These are phyloP conservation scores for Pseudochaenichthys georgianus DNA, from an alignment of 2,797 vertebrate genomes.

Conservation along the genomic window DNA sequence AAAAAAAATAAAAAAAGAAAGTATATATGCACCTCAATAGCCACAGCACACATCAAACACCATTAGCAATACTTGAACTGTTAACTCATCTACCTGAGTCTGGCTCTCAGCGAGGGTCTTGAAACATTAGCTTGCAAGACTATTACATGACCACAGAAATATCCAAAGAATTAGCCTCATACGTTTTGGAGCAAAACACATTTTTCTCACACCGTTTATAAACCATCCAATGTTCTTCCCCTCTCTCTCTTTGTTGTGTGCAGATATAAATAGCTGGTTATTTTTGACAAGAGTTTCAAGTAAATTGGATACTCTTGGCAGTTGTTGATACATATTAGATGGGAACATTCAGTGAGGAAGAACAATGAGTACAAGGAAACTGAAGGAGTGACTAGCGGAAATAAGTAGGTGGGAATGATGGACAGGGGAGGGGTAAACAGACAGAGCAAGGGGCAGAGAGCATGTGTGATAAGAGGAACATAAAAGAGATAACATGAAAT, in stretches of 20 bases:
- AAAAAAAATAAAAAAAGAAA: too few species aligned
- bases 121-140: neutral
- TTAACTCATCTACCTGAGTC: neutral
- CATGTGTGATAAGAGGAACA: slow-evolving; percentile 26
- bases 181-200: neutral
- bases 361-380: slow-evolving; percentile 18
- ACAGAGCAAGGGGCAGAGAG: slow-evolving; percentile 39
- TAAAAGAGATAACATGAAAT: slow-evolving; percentile 28
- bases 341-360: slow-evolving; percentile 47
- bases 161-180: neutral
- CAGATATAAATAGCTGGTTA: slow-evolving; percentile 30
- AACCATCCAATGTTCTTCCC: neutral
- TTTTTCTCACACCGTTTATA: slow-evolving; percentile 18
- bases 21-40: neutral
- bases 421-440: slow-evolving; percentile 16
- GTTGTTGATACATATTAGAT: slow-evolving; percentile 59
- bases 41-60: neutral
- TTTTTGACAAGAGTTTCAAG: slow-evolving; percentile 36
- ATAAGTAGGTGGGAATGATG: slow-evolving; percentile 28
- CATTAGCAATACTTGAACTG: neutral
- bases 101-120: neutral
- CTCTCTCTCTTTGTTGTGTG: slow-evolving; percentile 24
- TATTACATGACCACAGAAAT: neutral
- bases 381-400: slow-evolving; percentile 37
- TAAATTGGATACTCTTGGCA: slow-evolving; percentile 54